Evolutionary conservation across 2,113 vertebrate species (phyloP), one percentile per base, ranked within the genome.

Genomic region (Oreocharis arfaki): DNA sequence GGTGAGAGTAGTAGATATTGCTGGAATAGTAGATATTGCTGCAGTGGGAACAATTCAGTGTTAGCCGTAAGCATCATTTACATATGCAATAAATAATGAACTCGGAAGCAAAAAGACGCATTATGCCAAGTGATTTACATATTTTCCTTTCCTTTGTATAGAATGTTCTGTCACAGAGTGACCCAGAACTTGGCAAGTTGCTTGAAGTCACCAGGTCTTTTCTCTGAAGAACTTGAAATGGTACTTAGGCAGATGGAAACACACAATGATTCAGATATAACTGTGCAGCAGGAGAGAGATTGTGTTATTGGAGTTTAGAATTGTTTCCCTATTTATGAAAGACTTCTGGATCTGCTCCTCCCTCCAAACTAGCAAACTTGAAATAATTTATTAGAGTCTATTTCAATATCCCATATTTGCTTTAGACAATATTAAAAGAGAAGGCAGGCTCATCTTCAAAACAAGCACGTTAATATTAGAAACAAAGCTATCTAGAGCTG

Each of bases 11-110:
- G 16, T 12, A 47, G 18, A 6, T 88, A 77, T 5, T 74, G 27
- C 33, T 88, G 46, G n/a, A 91, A 80, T n/a, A 11, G 16, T 12
- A 47, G 18, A 6, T 88, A 77, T 5, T 74, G 27, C 33, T 88
- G 46, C 50, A 46, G 16, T 35, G n/a, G 27, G 46, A 74, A 50
- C 7, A 44, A 32, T 30, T 65, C 60, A 32, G 42, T 27, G 23
- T 80, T 92, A 35, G 57, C 50, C 0, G 0, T 59, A 33, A 76
- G 61, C 35, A 73, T 87, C 30, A 8, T 92, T 86, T 87, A 63
- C 52, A 37, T 64, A 79, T 53, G n/a, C 79, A 94, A 35, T 76
- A 95, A 94, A 42, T 53, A 91, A 76, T 84, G 74, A 94, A 84
- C 83, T 92, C 1, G 0, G 35, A 50, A 89, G 53, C 26, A 53